phyloP scores from a whole-genome alignment of 1,140 invertebrate species.

The Fopius arisanus region DNA sequence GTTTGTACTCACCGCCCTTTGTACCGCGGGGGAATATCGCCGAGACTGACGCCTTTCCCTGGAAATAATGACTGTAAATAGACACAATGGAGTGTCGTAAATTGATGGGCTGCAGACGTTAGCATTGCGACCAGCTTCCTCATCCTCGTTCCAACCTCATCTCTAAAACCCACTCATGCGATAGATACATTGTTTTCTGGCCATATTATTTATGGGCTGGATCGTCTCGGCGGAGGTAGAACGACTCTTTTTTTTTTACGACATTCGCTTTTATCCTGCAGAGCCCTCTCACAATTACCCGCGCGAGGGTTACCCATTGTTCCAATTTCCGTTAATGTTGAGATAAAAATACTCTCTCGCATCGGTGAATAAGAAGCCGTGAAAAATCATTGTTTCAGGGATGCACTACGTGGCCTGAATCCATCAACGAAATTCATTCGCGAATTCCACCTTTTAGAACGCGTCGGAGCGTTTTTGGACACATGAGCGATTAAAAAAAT shows the following conservation, averaged over 20 bases:
- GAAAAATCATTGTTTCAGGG: too few species aligned
- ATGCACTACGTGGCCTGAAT: background rate
- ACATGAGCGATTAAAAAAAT: slow-evolving; percentile 24
- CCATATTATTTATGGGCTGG: background rate
- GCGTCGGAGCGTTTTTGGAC: background rate
- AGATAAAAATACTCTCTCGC: background rate
- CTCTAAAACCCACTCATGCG: slow-evolving; percentile 6
- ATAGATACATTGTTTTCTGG: slow-evolving; percentile 1
- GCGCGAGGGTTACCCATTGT: slow-evolving; percentile 13
- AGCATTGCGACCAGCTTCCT: slow-evolving; percentile 19
- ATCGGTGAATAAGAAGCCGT: slow-evolving; percentile 6
- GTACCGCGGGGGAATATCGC: slow-evolving; percentile 2
- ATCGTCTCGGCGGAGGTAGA: background rate
- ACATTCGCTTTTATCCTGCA: background rate
- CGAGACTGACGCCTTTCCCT: slow-evolving; percentile 4
- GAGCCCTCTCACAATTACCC: background rate
- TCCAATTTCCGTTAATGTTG: slow-evolving; percentile 18
- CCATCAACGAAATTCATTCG: slow-evolving; percentile 30
- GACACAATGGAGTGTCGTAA: slow-evolving; percentile 22
- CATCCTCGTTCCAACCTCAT: background rate
- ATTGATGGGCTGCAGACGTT: slow-evolving; percentile 9
- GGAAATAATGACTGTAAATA: slow-evolving; percentile 31
- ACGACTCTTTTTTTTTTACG: background rate
- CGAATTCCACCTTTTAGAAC: slow-evolving; percentile 35
- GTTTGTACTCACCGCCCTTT: slow-evolving; percentile 22